Percentiles rank a stretch among this genome's conserved stretches.
Evolutionary conservation across 2,888 invertebrate genomes (phyloP).

Genomic region (Gandaritis pyraliata): DNA sequence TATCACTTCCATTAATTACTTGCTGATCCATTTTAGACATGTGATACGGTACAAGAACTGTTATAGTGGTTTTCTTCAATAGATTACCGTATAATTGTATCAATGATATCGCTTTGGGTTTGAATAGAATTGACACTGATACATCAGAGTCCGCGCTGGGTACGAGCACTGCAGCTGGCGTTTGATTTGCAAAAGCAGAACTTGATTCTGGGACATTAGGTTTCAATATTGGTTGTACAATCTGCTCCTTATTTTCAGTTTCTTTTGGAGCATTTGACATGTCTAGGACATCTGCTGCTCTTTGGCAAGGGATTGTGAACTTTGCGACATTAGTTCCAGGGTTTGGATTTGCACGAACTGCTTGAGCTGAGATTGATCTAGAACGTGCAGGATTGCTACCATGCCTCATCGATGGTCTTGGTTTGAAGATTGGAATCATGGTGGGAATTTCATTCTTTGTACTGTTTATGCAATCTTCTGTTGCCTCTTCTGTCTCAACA

Average conservation of each 20-base stretch:
- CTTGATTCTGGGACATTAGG: slow-evolving; percentile 37
- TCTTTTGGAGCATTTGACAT: slow-evolving; percentile 45
- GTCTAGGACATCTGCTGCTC: slow-evolving; percentile 55
- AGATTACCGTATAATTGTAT: slow-evolving; percentile 57
- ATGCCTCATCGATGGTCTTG: slow-evolving; percentile 17
- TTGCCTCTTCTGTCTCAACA: slow-evolving; percentile 29
- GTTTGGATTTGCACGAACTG: slow-evolving; percentile 9
- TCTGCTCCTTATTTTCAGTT: slow-evolving; percentile 19
- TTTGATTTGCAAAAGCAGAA: slow-evolving; percentile 40
- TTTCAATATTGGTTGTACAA: slow-evolving; percentile 38
- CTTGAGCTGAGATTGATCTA: slow-evolving; percentile 29
- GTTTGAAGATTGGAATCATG: slow-evolving; percentile 40
- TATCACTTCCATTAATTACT: too few relatives aligned
- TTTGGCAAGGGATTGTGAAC: slow-evolving; percentile 58
- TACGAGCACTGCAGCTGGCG: slow-evolving; percentile 41
- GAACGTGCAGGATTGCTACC: slow-evolving; percentile 18
- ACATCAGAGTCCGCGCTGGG: slow-evolving; percentile 47
- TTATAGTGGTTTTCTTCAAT: slow-evolving; percentile 56
- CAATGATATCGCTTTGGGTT: slow-evolving; percentile 57
- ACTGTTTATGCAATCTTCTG: slow-evolving; percentile 30
- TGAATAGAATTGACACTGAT: slow-evolving; percentile 53
- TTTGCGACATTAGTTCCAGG: slow-evolving; percentile 27
- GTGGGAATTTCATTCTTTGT: slow-evolving; percentile 30
- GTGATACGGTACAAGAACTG: slow-evolving; percentile 59
- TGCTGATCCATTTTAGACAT: slow-evolving; percentile 48